Evolutionary conservation across 1,140 invertebrate genomes (phyloP).

Genomic region (Cepaea nemoralis): DNA sequence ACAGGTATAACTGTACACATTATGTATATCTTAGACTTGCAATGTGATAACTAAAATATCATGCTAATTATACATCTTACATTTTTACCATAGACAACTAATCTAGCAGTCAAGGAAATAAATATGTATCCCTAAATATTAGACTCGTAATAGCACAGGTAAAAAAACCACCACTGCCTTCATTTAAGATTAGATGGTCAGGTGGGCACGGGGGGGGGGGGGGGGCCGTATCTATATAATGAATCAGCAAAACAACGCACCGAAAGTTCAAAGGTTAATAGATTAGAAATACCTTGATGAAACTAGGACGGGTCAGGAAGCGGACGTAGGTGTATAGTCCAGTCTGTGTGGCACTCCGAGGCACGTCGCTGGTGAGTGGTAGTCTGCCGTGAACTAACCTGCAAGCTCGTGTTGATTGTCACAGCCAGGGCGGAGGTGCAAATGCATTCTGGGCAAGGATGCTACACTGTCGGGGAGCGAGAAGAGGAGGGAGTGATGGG

Average conservation of each 20-base stretch:
- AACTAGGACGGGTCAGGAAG: background rate
- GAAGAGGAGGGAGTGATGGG: slow-evolving; percentile 1
- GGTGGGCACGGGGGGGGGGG: too few species aligned
- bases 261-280: background rate
- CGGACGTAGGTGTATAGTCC: background rate
- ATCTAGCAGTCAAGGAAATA: too few species aligned
- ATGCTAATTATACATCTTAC: too few species aligned
- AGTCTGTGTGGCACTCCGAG: background rate
- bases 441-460: background rate
- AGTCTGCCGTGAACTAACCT: background rate
- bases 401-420: background rate
- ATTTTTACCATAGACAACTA: too few species aligned
- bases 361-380: background rate
- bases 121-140: too few species aligned
- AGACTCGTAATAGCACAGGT: too few species aligned
- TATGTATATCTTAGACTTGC: too few species aligned
- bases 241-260: background rate
- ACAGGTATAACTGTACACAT: too few species aligned
- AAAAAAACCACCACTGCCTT: too few species aligned
- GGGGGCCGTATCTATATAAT: background rate
- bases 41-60: too few species aligned
- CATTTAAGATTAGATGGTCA: too few species aligned
- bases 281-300: background rate
- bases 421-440: background rate
- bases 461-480: background rate